Evolutionary conservation across 2,888 invertebrate genomes (phyloP).

Genomic region (Netelia melanura): DNA sequence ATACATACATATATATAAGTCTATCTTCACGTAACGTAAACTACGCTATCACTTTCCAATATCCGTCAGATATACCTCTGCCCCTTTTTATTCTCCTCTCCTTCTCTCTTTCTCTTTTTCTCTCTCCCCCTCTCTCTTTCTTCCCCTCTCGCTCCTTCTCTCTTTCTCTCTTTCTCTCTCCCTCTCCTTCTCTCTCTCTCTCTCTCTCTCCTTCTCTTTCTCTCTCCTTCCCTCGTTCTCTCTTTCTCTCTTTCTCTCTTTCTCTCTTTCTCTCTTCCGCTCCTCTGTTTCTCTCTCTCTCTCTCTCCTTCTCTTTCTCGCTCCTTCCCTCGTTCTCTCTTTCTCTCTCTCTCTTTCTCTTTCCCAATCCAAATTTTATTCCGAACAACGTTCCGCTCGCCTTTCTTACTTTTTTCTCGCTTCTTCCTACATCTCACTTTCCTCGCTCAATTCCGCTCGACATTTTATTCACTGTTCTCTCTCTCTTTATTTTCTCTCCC

Average conservation of each 20-base stretch:
- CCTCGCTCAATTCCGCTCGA: constrained; percentile 38
- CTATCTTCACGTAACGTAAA: neutral
- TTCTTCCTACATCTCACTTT: constrained; percentile 37
- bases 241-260: no score
- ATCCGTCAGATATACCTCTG: constrained; percentile 50
- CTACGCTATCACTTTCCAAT: constrained; percentile 40
- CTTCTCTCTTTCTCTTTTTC: neutral
- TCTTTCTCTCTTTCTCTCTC: neutral
- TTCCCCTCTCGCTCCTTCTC: no score
- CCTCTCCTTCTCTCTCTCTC: no score
- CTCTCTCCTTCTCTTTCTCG: neutral
- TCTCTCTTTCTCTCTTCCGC: no score
- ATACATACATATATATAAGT: neutral
- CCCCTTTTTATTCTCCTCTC: constrained; percentile 33
- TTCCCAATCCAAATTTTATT: constrained; percentile 63
- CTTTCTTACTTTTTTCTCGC: constrained; percentile 13
- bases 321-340: no score
- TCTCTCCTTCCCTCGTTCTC: no score
- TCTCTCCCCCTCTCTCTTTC: no score
- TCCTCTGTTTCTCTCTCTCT: neutral
- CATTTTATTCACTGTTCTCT: constrained; percentile 45
- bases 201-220: no score
- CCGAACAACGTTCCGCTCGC: constrained; percentile 55
- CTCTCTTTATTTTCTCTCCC: neutral
- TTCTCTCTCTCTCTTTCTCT: neutral